These are phyloP conservation scores for Butorides virescens DNA, from an alignment of 2,113 vertebrate species.

Conservation along the genomic window DNA sequence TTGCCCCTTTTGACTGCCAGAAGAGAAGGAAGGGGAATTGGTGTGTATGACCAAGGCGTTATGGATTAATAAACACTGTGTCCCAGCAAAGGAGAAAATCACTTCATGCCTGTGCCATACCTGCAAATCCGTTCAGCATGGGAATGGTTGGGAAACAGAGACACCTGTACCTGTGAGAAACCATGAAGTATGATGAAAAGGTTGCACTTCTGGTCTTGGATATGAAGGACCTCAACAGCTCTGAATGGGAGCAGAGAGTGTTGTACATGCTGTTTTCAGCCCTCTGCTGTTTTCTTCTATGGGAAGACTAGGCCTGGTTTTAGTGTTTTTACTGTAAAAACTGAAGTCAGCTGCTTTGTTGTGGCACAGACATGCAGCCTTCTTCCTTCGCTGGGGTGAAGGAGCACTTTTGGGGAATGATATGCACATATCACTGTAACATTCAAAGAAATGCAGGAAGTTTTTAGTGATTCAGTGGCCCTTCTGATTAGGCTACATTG, in stretches of 20 bases:
- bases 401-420: background rate
- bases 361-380: background rate
- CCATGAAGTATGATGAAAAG: background rate
- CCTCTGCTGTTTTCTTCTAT: background rate
- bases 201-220: background rate
- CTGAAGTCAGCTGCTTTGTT: background rate
- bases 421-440: fast-evolving
- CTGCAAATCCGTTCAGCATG: background rate
- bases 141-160: background rate
- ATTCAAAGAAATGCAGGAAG: background rate
- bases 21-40: background rate
- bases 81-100: background rate
- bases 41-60: background rate
- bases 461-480: background rate
- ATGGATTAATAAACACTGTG: background rate
- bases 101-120: background rate
- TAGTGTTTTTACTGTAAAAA: background rate
- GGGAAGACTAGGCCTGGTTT: background rate
- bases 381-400: background rate
- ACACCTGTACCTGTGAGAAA: background rate
- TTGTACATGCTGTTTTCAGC: background rate
- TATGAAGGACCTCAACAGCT: background rate
- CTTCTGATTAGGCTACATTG: background rate
- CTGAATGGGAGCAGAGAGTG: background rate
- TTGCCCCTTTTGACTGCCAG: background rate